These are phyloP conservation scores for Pristis pectinata DNA, from an alignment of 2,797 vertebrate genomes.

Conservation along the genomic window DNA sequence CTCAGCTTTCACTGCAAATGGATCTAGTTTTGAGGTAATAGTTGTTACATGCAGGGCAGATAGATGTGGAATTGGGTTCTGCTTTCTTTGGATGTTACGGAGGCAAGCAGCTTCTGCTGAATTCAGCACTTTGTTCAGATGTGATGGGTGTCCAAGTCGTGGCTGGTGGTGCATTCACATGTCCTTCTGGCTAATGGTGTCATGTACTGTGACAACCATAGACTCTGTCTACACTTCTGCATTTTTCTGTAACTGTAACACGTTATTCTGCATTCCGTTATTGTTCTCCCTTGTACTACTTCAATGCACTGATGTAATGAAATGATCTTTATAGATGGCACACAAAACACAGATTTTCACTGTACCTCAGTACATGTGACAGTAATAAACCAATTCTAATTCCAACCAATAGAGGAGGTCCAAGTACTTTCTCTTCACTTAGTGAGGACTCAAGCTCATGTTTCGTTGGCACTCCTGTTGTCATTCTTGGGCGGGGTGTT, in stretches of 20 bases:
- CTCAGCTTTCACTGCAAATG: no score
- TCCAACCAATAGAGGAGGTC: background rate
- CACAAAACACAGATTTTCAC: no score
- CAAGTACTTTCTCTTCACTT: background rate
- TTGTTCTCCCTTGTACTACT: no score
- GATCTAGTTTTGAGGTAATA: no score
- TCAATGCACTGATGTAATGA: no score
- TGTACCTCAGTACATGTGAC: no score
- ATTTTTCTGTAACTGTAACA: no score
- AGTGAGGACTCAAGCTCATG: background rate
- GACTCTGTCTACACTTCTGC: no score
- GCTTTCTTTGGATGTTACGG: background rate
- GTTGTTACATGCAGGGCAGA: background rate
- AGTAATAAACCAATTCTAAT: no score
- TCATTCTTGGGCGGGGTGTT: background rate
- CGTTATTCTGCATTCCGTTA: no score
- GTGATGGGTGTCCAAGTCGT: no score
- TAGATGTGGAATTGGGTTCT: background rate
- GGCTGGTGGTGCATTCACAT: background rate
- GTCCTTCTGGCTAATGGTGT: background rate
- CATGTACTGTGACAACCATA: background rate
- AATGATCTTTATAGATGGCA: no score
- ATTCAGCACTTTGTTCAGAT: background rate
- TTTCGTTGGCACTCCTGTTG: background rate
- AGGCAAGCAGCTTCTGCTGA: background rate